A percentile compares a stretch with the other conserved stretches of the same genome.
These are phyloP conservation scores for Drosophila pallidifrons DNA, from an alignment of 1,140 invertebrate species.

Conservation along the genomic window DNA sequence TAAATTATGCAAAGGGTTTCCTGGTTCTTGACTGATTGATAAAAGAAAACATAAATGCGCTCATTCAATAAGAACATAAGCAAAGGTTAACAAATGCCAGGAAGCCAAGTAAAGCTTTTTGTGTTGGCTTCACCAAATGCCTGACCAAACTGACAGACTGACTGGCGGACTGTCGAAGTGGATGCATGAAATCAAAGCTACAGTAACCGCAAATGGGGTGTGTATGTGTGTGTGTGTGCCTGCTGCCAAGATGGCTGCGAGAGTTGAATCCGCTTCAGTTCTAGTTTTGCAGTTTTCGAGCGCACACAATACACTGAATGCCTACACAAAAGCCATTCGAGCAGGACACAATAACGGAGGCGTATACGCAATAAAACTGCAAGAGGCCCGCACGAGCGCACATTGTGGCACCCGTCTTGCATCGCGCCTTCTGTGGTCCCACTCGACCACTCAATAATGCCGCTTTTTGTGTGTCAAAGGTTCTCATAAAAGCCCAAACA, in stretches of 20 bases:
- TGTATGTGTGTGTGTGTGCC: neutral
- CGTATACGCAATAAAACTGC: constrained; percentile 78
- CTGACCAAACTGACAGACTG: neutral
- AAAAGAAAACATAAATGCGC: constrained; percentile 36
- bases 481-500: constrained; percentile 63
- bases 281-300: neutral
- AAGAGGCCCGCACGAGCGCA: constrained; percentile 51
- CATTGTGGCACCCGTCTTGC: constrained; percentile 31
- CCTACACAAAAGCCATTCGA: constrained; percentile 54
- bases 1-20: constrained; percentile 11
- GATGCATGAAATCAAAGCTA: constrained; percentile 23
- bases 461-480: constrained; percentile 77
- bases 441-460: constrained; percentile 74
- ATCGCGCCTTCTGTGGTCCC: constrained; percentile 7
- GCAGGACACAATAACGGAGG: constrained; percentile 55
- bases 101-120: constrained; percentile 16
- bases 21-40: constrained; percentile 7
- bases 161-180: neutral
- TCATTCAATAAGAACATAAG: constrained; percentile 39
- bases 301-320: constrained; percentile 22
- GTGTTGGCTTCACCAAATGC: constrained; percentile 4
- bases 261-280: neutral
- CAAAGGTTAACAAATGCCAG: constrained; percentile 32
- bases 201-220: constrained; percentile 8
- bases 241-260: constrained; percentile 15